Base-by-base conservation (phyloP, 2,797 vertebrate species). In the Thunnus albacares region DNA sequence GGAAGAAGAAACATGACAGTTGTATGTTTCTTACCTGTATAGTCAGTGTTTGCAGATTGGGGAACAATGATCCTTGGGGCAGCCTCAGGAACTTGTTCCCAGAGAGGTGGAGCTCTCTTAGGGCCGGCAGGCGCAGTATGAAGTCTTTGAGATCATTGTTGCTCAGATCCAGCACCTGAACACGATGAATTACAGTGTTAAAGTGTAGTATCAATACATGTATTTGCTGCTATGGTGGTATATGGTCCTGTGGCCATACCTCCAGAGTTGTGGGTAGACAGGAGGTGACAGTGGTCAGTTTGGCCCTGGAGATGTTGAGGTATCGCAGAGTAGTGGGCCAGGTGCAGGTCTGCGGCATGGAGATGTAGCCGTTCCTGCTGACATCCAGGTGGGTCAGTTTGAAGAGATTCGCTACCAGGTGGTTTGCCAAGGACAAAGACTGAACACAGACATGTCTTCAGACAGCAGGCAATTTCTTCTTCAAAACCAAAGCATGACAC, bases 311-410 rank as follows among this genome's bases (percentile, higher is more conserved):
- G 74, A 93, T 81, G 88, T 93, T 93, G 28, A 93, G 88, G 75
- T 68, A 26, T 18, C 80, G 66, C 60, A 93, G 71, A 24, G 84
- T 76, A 14, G 78, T 17, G 10, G 93, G 93, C 93, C 91, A 93
- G 26, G 87, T 57, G 84, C 93, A 93, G 35, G 2, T 0, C 1
- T 1, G 12, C 11, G 92, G 92, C 91, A 93, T 92, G 68, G n/a
- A 80, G 78, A 10, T 85, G 77, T 87, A 93, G 12, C 9, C 41
- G 0, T 76, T 93, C 52, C 89, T 81, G 61, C 92, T 91, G 58
- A 93, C 41, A 45, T 93, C 92, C 84, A 93, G 75, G 75, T 93
- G 90, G 64, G 89, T 90, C 65, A 93, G 88, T 41, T 87, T 89
- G 65, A 49, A 65, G 20, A 92, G 85, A 7, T 63, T 83, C 0